phyloP scores from a whole-genome alignment of 1,140 invertebrate genomes.

The Drosophila triauraria region DNA sequence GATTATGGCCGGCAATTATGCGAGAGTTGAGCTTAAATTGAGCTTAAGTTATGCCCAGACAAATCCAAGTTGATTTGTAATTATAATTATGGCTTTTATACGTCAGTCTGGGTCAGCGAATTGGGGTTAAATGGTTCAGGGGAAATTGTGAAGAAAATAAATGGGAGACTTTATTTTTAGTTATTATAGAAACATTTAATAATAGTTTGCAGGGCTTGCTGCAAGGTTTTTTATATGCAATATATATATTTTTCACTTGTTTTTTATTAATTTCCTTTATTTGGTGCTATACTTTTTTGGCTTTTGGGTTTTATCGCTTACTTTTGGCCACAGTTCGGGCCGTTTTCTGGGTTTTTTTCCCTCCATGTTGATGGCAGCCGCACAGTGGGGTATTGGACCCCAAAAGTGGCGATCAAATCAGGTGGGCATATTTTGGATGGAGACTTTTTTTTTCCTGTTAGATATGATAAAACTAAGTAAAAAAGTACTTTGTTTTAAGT shows the following conservation, averaged over 20 bases:
- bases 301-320: conserved; percentile 31
- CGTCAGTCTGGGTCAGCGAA: background rate
- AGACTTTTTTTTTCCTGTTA: no score
- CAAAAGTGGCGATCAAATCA: no score
- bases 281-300: conserved; percentile 10
- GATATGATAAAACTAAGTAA: no score
- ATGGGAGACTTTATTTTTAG: background rate
- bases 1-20: conserved; percentile 31
- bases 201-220: background rate
- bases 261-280: conserved; percentile 4
- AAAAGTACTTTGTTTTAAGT: no score
- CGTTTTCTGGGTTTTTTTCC: conserved; percentile 2
- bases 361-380: conserved; percentile 30
- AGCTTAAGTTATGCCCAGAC: conserved; percentile 19
- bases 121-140: conserved; percentile 30
- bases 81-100: background rate
- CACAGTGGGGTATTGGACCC: no score
- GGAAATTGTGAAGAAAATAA: background rate
- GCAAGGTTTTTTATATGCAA: background rate
- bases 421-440: no score
- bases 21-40: conserved; percentile 22
- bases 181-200: no score
- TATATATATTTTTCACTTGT: background rate
- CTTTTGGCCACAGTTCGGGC: conserved; percentile 21
- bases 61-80: conserved; percentile 23